Evolutionary conservation across 2,113 vertebrate species (phyloP).

Genomic region (Anolis carolinensis): DNA sequence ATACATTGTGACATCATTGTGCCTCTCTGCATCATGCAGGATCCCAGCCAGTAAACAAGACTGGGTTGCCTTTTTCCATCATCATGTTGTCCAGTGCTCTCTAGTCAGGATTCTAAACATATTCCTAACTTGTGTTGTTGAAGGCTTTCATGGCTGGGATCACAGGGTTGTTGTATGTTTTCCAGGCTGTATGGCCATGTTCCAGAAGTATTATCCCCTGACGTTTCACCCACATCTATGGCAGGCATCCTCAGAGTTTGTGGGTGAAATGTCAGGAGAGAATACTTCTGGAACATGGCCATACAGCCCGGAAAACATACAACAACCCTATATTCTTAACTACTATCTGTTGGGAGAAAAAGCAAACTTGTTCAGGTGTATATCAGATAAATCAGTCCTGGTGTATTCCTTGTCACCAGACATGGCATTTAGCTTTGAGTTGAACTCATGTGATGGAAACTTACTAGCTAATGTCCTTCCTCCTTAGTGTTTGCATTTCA

Average conservation of each 20-base stretch:
- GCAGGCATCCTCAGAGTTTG: too few species aligned
- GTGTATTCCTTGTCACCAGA: not conserved
- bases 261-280: too few species aligned
- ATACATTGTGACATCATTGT: too few species aligned
- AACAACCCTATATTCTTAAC: too few species aligned
- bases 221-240: too few species aligned
- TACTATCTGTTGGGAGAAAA: not conserved
- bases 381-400: fast-evolving
- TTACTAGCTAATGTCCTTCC: not conserved
- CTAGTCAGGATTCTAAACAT: not conserved
- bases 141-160: too few species aligned
- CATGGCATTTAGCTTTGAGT: not conserved
- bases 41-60: not conserved
- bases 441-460: not conserved
- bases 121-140: not conserved
- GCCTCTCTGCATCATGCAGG: too few species aligned
- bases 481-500: conserved; percentile 5
- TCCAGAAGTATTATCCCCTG: too few species aligned
- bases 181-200: too few species aligned
- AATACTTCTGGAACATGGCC: too few species aligned
- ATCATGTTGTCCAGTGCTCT: not conserved
- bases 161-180: too few species aligned
- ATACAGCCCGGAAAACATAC: too few species aligned
- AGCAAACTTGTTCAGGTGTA: not conserved
- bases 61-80: not conserved